These are phyloP conservation scores for Drosophila auraria DNA, from an alignment of 1,140 invertebrate genomes.

Conservation along the genomic window DNA sequence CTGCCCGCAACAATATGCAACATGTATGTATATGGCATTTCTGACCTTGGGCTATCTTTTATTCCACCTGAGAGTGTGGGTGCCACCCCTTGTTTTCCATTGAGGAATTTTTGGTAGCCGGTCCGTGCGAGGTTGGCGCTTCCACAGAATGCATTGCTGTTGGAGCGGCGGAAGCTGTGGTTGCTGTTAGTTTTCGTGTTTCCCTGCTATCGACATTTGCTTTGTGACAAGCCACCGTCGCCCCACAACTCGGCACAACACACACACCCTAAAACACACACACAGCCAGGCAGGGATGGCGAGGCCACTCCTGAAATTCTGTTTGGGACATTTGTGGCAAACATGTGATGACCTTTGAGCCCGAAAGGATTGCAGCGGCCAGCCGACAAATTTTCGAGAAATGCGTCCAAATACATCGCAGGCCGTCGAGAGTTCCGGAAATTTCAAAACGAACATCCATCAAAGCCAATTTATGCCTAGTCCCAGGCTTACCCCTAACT, in stretches of 20 bases:
- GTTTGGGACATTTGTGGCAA: conserved; percentile 37
- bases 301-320: conserved; percentile 19
- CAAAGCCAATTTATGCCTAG: conserved; percentile 28
- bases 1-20: conserved; percentile 36
- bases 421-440: not conserved
- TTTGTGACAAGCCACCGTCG: conserved; percentile 23
- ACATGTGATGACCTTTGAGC: conserved; percentile 32
- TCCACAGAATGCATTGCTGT: conserved; percentile 11
- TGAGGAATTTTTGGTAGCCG: conserved; percentile 30
- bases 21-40: conserved; percentile 49
- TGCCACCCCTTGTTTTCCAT: not conserved
- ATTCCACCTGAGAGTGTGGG: not conserved
- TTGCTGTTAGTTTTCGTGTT: conserved; percentile 20
- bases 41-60: conserved; percentile 16
- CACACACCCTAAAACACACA: not conserved
- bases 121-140: not conserved
- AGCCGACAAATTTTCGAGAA: not conserved
- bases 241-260: not conserved
- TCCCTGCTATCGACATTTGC: conserved; percentile 42
- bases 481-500: not conserved
- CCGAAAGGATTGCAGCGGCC: not conserved
- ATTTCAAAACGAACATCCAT: conserved; percentile 6
- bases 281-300: not conserved
- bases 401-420: not conserved
- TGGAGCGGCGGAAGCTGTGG: not conserved